Evolutionary conservation across 30 jellyfish, hydroid and myxozoan genomes (phyloP).

Genomic region (Catostylus mosaicus): DNA sequence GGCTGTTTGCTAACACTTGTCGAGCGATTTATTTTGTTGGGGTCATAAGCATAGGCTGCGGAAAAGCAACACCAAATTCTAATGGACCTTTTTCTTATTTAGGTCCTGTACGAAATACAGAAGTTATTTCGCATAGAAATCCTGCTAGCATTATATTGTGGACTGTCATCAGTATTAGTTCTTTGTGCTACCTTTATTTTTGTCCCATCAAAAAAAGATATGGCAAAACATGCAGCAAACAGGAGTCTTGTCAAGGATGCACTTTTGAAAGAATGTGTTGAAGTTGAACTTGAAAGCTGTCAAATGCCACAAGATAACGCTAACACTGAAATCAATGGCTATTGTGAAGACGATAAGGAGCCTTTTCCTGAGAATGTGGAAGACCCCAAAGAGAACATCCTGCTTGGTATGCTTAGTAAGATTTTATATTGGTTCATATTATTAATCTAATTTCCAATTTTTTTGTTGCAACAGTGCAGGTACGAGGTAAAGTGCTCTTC

Average conservation of each 20-base stretch:
- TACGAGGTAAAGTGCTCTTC: too few species aligned
- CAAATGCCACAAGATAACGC: neutral
- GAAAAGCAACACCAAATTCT: too few species aligned
- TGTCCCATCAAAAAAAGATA: slow-evolving; percentile 58
- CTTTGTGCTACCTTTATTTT: slow-evolving; percentile 42
- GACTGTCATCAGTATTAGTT: slow-evolving; percentile 40
- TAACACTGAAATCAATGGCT: neutral
- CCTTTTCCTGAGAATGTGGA: neutral
- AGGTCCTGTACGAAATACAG: slow-evolving; percentile 68
- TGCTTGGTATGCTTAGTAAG: neutral
- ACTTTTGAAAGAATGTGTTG: slow-evolving; percentile 17
- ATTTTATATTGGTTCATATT: neutral
- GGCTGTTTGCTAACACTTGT: too few species aligned
- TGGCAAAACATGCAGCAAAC: slow-evolving; percentile 22
- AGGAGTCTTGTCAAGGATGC: slow-evolving; percentile 26
- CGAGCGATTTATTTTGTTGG: too few species aligned
- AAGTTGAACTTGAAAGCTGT: neutral
- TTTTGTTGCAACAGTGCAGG: too few species aligned
- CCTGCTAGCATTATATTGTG: slow-evolving; percentile 57
- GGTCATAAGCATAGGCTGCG: too few species aligned
- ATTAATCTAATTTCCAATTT: too few species aligned
- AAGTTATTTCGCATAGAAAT: slow-evolving; percentile 30
- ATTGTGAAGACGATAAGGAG: neutral
- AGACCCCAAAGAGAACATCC: neutral
- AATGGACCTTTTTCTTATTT: too few species aligned